Conservation (phyloP, 1,140 invertebrate genomes). For the Drosophila tani region DNA sequence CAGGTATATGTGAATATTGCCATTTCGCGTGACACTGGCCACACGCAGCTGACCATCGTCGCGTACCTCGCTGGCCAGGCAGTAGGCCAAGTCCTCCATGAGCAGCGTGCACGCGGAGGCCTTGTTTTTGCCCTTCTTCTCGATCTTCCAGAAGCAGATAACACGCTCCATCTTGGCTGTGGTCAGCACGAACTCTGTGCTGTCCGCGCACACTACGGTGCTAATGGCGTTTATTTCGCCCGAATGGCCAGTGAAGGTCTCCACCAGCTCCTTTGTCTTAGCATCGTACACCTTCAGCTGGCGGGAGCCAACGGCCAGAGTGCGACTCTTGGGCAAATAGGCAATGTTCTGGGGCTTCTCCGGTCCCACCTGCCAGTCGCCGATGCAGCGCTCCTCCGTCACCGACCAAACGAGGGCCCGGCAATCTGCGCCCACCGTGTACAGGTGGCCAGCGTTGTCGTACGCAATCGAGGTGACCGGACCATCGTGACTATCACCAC, state of each 20-base stretch:
- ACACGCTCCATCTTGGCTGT: constrained; percentile 85
- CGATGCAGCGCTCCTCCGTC: constrained; percentile 85
- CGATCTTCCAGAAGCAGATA: constrained; percentile 80
- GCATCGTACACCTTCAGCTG: constrained; percentile 89
- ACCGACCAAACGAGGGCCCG: constrained; percentile 86
- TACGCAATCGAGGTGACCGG: constrained; percentile 86
- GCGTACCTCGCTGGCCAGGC: constrained; percentile 85
- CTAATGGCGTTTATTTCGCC: constrained; percentile 87
- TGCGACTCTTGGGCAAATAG: constrained; percentile 87
- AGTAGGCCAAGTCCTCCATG: constrained; percentile 88
- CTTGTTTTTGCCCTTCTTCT: constrained; percentile 68
- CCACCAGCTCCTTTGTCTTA: constrained; percentile 86
- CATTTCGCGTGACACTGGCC: constrained; percentile 89
- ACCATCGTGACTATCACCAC: constrained; percentile 86
- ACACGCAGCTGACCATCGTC: constrained; percentile 86
- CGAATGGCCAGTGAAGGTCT: constrained; percentile 89
- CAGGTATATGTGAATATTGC: constrained; percentile 91
- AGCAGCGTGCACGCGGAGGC: constrained; percentile 87
- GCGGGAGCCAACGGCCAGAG: constrained; percentile 88
- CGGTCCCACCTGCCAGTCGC: constrained; percentile 88
- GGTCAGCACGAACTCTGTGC: constrained; percentile 87
- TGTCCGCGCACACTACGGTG: constrained; percentile 83
- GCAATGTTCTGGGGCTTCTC: constrained; percentile 89
- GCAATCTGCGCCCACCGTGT: constrained; percentile 86
- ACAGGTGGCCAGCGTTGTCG: constrained; percentile 85